Evolutionary conservation across 2,113 vertebrate species (phyloP).

Genomic region (Sisor rabdophorus): DNA sequence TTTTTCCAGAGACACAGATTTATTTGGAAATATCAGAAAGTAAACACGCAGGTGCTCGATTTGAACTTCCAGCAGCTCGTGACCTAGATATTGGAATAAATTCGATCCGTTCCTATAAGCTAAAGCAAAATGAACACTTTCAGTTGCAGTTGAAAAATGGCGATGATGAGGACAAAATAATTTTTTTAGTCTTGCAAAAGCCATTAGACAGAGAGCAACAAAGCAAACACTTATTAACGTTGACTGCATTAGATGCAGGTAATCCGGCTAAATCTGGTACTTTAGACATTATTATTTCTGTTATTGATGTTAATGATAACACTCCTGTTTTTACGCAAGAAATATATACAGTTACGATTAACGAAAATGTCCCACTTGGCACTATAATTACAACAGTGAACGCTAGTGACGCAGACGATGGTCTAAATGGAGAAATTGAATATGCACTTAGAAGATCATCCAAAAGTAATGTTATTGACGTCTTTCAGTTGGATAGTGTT

Average conservation of each 20-base stretch:
- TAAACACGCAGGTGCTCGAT: constrained; percentile 33
- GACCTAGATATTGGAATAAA: constrained; percentile 46
- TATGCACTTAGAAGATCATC: constrained; percentile 57
- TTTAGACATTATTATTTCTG: constrained; percentile 54
- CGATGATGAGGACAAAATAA: constrained; percentile 60
- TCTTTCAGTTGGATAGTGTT: constrained; percentile 56
- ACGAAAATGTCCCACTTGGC: constrained; percentile 55
- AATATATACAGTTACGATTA: constrained; percentile 40
- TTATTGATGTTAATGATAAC: constrained; percentile 67
- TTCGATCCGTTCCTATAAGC: constrained; percentile 41
- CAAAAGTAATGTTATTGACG: constrained; percentile 41
- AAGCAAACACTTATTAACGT: constrained; percentile 52
- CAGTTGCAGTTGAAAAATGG: constrained; percentile 35
- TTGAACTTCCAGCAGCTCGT: constrained; percentile 41
- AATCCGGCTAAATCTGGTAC: constrained; percentile 58
- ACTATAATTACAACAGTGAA: constrained; percentile 58
- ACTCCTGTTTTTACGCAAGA: constrained; percentile 57
- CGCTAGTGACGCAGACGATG: constrained; percentile 61
- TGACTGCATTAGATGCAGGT: constrained; percentile 66
- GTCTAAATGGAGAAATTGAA: constrained; percentile 54
- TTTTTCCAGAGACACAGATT: constrained; percentile 39
- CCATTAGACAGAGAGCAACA: constrained; percentile 63
- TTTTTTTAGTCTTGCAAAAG: constrained; percentile 62
- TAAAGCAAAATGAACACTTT: constrained; percentile 50
- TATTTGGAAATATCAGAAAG: constrained; percentile 47